Base-by-base conservation (phyloP, 1,140 invertebrate genomes). In the Antheraea pernyi region DNA sequence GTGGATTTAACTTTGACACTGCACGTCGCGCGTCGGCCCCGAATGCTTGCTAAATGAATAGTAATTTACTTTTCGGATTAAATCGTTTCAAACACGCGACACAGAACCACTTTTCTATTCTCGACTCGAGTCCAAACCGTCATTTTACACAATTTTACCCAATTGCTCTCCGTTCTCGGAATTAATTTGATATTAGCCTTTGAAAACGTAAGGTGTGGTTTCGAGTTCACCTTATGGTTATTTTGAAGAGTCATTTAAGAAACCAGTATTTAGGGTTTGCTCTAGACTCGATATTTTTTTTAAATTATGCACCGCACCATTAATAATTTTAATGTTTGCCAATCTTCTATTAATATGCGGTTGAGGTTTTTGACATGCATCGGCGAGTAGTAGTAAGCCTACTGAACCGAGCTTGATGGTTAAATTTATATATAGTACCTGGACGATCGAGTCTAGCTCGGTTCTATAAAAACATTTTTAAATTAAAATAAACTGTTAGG, bases 131-230 rank as follows among this genome's bases (percentile, higher is more conserved):
- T 86, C 83, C 70, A 82, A 85, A 86, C 90, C 88, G 83, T 92
- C 88, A 92, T 92, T 92, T 92, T 91, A 91, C 89, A 90, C 90
- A 92, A 92, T 92, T 92, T 92, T 89, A 92, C 84, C 80, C 86
- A 89, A 90, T 92, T 86, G 90, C 89, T 92, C 88, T 87, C 80
- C 74, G 84, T 92, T 92, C 90, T 86, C 68, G 79, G 90, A 92
- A 92, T 92, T 92, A 92, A 92, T 92, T 91, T 91, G 84, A 87
- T 91, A 92, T 92, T 91, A 92, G 85, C 83, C 81, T 90, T 92
- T 92, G 86, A 87, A 90, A 91, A 91, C 84, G 82, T 85, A 90
- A 90, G 88, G 90, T 89, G 90, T 90, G 86, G 88, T 89, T 89
- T 84, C 78, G 82, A 86, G 76, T 85, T 74, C 71, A 80, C 72